Conservation (phyloP, 2,888 invertebrate species). For the Eupithecia subumbrata region DNA sequence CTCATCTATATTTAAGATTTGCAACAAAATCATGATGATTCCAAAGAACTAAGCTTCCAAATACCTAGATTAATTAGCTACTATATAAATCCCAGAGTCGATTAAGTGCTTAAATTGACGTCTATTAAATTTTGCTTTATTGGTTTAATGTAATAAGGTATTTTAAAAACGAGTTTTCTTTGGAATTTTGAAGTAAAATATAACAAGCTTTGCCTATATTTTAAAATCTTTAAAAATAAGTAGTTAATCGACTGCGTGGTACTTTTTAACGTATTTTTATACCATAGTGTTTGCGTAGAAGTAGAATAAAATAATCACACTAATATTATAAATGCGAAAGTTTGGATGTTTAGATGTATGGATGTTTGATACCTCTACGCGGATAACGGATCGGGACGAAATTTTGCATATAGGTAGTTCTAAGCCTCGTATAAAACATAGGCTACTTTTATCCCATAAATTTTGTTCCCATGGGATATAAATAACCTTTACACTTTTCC, state of each 20-base stretch:
- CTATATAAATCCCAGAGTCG: slow-evolving; percentile 14
- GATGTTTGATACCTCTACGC: too few species aligned
- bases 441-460: too few species aligned
- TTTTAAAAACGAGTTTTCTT: background rate
- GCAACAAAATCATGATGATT: slow-evolving; percentile 30
- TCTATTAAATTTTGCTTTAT: background rate
- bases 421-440: too few species aligned
- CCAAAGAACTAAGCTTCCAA: slow-evolving; percentile 32
- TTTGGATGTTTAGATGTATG: too few species aligned
- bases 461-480: too few species aligned
- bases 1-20: slow-evolving; percentile 8
- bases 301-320: slow-evolving; percentile 36
- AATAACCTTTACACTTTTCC: too few species aligned
- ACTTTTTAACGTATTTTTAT: slow-evolving; percentile 21
- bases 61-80: slow-evolving; percentile 13
- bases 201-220: background rate
- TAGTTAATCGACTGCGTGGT: slow-evolving; percentile 23
- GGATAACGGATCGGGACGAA: too few species aligned
- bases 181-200: background rate
- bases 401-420: too few species aligned
- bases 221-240: background rate
- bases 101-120: slow-evolving; percentile 14
- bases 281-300: slow-evolving; percentile 33
- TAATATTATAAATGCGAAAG: too few species aligned
- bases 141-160: background rate